Percentiles rank a stretch among this genome's conserved stretches.
These are phyloP conservation scores for Beris morrisii DNA, from an alignment of 2,888 invertebrate species.

Conservation along the genomic window DNA sequence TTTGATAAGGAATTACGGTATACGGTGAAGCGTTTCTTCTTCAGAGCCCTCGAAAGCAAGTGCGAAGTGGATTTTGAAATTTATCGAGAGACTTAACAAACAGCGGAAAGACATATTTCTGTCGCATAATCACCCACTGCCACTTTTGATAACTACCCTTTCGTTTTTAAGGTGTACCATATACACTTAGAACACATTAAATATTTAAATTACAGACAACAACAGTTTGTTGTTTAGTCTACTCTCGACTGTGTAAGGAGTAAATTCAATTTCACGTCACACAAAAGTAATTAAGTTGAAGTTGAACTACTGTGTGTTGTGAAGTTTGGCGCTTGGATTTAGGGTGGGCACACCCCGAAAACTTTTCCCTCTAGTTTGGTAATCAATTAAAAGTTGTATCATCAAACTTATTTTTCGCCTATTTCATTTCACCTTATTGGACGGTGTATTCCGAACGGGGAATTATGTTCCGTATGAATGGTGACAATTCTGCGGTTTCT, in stretches of 20 bases:
- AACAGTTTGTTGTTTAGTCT: slow-evolving; percentile 18
- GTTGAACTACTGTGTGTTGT: background rate
- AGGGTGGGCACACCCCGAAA: slow-evolving; percentile 13
- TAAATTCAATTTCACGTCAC: slow-evolving; percentile 6
- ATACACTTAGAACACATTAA: slow-evolving; percentile 15
- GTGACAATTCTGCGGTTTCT: no score
- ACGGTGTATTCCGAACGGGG: background rate
- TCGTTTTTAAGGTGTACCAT: slow-evolving; percentile 15
- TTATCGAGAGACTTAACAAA: slow-evolving; percentile 1
- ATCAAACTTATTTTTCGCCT: slow-evolving; percentile 25
- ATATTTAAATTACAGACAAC: slow-evolving; percentile 19
- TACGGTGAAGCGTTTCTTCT: no score
- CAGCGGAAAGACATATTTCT: slow-evolving; percentile 2
- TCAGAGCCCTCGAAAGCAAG: background rate
- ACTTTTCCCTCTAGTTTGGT: slow-evolving; percentile 18
- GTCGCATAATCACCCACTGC: slow-evolving; percentile 10
- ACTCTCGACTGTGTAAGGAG: background rate
- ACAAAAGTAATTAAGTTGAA: slow-evolving; percentile 18
- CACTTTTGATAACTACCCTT: slow-evolving; percentile 18
- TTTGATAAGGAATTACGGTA: background rate
- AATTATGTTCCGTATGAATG: no score
- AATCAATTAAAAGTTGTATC: slow-evolving; percentile 29
- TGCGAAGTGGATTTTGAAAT: slow-evolving; percentile 21
- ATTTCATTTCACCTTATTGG: slow-evolving; percentile 19
- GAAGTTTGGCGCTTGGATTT: background rate